These are phyloP conservation scores for Bombylius discolor DNA, from an alignment of 2,888 invertebrate species.

Conservation along the genomic window DNA sequence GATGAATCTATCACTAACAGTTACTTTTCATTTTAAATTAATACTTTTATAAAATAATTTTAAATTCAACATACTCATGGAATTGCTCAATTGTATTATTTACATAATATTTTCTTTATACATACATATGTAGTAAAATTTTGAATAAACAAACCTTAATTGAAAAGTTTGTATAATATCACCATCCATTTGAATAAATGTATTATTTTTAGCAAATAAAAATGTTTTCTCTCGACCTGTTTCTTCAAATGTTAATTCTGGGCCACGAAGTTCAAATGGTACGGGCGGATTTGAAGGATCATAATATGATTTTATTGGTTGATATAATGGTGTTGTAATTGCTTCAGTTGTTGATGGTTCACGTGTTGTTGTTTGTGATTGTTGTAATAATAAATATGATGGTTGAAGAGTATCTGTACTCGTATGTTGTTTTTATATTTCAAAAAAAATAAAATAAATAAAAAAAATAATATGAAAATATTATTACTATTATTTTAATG, in stretches of 20 bases:
- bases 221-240: conserved; percentile 76
- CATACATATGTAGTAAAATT: background rate
- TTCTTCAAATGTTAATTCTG: conserved; percentile 72
- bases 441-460: background rate
- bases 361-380: conserved; percentile 40
- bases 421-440: background rate
- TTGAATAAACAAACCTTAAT: conserved; percentile 50
- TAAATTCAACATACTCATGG: too few relatives aligned
- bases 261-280: conserved; percentile 59
- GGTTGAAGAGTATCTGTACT: background rate
- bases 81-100: too few relatives aligned
- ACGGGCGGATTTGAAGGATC: conserved; percentile 38
- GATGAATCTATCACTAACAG: too few relatives aligned
- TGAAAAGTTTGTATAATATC: conserved; percentile 81
- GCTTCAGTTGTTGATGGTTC: conserved; percentile 41
- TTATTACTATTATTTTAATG: too few relatives aligned
- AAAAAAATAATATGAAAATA: background rate
- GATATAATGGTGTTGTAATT: conserved; percentile 14
- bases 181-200: conserved; percentile 83
- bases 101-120: too few relatives aligned
- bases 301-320: conserved; percentile 6
- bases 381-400: conserved; percentile 26
- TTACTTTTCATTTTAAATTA: too few relatives aligned
- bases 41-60: too few relatives aligned
- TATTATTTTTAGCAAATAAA: conserved; percentile 82